Conservation (phyloP, 2,888 invertebrate genomes). For the Tricholauxania praeusta region DNA sequence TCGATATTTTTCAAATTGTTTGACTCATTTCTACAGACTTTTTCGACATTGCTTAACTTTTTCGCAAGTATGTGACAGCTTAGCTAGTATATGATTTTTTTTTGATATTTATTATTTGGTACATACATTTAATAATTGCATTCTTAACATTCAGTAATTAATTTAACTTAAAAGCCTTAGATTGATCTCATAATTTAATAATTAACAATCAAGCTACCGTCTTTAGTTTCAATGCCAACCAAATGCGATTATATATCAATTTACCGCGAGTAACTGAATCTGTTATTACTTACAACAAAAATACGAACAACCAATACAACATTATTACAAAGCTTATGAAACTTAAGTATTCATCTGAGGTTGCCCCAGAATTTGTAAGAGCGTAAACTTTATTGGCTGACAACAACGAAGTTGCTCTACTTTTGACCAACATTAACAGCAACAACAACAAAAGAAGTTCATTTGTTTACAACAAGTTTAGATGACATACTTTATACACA, state of each 20-base stretch:
- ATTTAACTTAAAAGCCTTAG: too few relatives aligned
- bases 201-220: too few relatives aligned
- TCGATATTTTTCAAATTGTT: too few relatives aligned
- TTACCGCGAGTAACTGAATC: too few relatives aligned
- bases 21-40: too few relatives aligned
- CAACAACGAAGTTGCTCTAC: constrained; percentile 10
- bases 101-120: too few relatives aligned
- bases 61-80: too few relatives aligned
- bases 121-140: too few relatives aligned
- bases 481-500: constrained; percentile 20
- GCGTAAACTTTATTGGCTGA: neutral
- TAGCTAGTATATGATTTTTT: too few relatives aligned
- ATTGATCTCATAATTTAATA: too few relatives aligned
- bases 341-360: constrained; percentile 22
- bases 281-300: neutral
- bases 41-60: too few relatives aligned
- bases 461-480: constrained; percentile 27
- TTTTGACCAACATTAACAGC: neutral
- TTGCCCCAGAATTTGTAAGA: constrained; percentile 20
- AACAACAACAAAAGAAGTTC: neutral
- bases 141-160: too few relatives aligned
- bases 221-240: neutral
- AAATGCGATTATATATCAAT: neutral
- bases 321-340: constrained; percentile 5
- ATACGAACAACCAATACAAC: neutral